Percentiles rank a stretch among this genome's conserved stretches.
Conservation (phyloP, 2,113 vertebrate species). For the Tragelaphus strepsiceros region DNA sequence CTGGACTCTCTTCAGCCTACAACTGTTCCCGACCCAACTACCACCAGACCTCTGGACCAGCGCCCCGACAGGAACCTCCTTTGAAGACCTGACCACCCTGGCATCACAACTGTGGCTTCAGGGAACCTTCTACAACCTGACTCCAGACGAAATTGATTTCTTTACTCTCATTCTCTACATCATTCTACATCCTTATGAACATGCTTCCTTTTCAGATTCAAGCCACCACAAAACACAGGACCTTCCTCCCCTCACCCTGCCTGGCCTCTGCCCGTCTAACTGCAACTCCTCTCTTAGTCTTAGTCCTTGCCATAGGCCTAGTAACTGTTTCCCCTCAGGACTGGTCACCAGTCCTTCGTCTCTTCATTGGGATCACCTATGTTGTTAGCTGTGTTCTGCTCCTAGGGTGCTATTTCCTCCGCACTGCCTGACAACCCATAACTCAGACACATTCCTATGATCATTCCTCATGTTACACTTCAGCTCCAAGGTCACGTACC, state of each 20-base stretch:
- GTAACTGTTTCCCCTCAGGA: background rate
- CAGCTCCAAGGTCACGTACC: background rate
- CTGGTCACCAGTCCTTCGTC: background rate
- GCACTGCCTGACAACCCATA: background rate
- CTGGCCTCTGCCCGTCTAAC: background rate
- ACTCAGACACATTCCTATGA: background rate
- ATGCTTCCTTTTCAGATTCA: background rate
- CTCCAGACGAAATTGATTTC: background rate
- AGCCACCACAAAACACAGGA: background rate
- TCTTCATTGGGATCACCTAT: rapidly evolving
- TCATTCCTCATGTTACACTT: background rate
- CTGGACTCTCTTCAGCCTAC: background rate
- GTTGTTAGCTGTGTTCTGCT: background rate
- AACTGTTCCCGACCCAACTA: background rate
- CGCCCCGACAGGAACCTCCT: background rate
- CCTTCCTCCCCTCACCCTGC: rapidly evolving
- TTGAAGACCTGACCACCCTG: background rate
- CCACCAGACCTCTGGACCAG: background rate
- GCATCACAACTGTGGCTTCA: background rate
- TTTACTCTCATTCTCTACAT: background rate
- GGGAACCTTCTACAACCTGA: background rate
- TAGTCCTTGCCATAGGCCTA: background rate
- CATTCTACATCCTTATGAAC: background rate
- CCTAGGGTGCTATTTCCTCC: background rate
- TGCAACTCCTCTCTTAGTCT: background rate